phyloP scores from a whole-genome alignment of 2,888 invertebrate genomes.

The Barypeithes pellucidus region DNA sequence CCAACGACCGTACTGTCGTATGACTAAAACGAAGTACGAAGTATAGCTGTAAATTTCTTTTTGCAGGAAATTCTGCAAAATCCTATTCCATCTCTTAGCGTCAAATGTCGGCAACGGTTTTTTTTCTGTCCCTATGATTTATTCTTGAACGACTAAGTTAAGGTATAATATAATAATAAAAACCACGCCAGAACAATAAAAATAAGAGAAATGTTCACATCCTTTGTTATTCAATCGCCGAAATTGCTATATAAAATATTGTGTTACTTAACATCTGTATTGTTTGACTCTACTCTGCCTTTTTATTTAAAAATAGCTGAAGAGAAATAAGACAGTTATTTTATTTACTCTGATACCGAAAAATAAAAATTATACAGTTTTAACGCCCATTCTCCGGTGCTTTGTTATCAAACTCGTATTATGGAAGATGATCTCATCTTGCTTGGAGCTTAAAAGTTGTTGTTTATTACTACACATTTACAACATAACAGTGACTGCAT shows the following conservation, averaged over 20 bases:
- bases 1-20: conserved; percentile 41
- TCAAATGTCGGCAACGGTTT: conserved; percentile 17
- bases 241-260: conserved; percentile 11
- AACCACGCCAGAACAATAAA: background rate
- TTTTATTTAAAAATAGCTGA: background rate
- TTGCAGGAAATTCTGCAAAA: conserved; percentile 38
- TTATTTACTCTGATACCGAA: conserved; percentile 2
- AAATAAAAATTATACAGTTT: conserved; percentile 27
- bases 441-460: conserved; percentile 59
- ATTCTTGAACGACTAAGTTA: background rate
- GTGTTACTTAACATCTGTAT: background rate
- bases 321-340: background rate
- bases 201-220: conserved; percentile 3
- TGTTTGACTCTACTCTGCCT: background rate
- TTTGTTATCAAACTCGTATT: conserved; percentile 62
- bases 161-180: background rate
- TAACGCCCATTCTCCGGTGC: conserved; percentile 31
- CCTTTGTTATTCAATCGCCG: conserved; percentile 5
- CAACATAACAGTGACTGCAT: conserved; percentile 28
- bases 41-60: conserved; percentile 46
- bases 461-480: conserved; percentile 59
- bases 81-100: background rate
- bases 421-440: conserved; percentile 66
- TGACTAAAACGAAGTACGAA: conserved; percentile 12
- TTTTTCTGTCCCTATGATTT: conserved; percentile 11